Conservation (phyloP, 2,888 invertebrate genomes). For the Coelinius sp. region DNA sequence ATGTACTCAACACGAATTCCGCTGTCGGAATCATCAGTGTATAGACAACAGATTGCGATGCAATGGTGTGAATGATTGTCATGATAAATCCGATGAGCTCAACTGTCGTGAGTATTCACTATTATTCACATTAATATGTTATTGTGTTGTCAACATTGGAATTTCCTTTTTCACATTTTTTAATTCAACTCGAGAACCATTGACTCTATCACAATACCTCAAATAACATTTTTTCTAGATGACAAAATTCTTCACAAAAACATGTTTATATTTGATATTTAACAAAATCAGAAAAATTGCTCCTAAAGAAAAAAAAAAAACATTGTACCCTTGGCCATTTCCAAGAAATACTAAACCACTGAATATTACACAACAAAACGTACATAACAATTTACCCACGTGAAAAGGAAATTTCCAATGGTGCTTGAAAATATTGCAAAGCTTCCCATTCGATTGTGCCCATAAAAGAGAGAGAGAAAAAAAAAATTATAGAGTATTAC, state of each 20-base stretch:
- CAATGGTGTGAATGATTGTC: constrained; percentile 73
- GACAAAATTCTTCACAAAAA: too few species aligned
- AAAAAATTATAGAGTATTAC: constrained; percentile 5
- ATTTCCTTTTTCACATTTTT: not conserved
- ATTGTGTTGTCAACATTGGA: not conserved
- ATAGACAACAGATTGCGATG: constrained; percentile 73
- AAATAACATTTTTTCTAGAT: too few species aligned
- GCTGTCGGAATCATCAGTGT: constrained; percentile 76
- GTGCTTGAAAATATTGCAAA: constrained; percentile 2
- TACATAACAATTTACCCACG: not conserved
- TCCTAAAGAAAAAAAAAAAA: not conserved
- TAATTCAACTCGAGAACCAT: not conserved
- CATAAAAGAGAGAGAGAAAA: not conserved
- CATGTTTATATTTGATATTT: too few species aligned
- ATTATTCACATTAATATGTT: not conserved
- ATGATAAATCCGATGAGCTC: constrained; percentile 76
- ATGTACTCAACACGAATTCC: constrained; percentile 74
- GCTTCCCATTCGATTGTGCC: not conserved
- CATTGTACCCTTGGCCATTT: not conserved
- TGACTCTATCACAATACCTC: not conserved
- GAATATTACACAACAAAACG: not conserved
- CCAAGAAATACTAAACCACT: not conserved
- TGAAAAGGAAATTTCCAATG: constrained; percentile 12
- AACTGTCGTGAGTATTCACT: constrained; percentile 74
- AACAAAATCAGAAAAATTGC: too few species aligned